phyloP scores from a whole-genome alignment of 2,888 invertebrate species.

The Keiferia lycopersicella region DNA sequence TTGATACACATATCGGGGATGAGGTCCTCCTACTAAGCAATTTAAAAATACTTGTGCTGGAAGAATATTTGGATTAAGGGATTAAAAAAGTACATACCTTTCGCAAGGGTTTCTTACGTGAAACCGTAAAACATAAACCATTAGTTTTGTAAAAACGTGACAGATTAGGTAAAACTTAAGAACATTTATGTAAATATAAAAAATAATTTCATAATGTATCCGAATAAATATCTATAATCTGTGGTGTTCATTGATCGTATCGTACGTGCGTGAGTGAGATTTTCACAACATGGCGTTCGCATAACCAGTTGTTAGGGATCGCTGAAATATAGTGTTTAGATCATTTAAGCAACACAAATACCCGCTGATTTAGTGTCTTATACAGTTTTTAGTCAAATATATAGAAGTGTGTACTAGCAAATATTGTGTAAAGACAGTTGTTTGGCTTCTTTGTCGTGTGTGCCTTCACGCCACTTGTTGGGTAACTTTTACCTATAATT shows the following conservation, averaged over 20 bases:
- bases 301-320: conserved; percentile 58
- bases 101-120: too few relatives aligned
- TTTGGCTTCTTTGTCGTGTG: conserved; percentile 33
- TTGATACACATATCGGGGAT: too few relatives aligned
- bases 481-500: conserved; percentile 52
- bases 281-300: conserved; percentile 71
- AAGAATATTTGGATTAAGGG: too few relatives aligned
- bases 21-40: too few relatives aligned
- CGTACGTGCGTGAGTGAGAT: conserved; percentile 22
- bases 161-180: too few relatives aligned
- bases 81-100: too few relatives aligned
- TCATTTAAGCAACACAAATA: conserved; percentile 35
- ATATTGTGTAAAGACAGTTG: conserved; percentile 26
- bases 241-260: conserved; percentile 18
- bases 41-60: too few relatives aligned
- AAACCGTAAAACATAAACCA: too few relatives aligned
- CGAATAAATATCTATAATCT: conserved; percentile 16
- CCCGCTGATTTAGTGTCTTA: conserved; percentile 27
- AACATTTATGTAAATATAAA: too few relatives aligned
- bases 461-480: conserved; percentile 40
- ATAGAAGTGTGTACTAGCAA: conserved; percentile 26
- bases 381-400: not conserved
- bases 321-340: conserved; percentile 38
- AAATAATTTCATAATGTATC: too few relatives aligned
- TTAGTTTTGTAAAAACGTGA: too few relatives aligned